Conservation (phyloP, 2,113 vertebrate genomes). For the Brachypteracias leptosomus region DNA sequence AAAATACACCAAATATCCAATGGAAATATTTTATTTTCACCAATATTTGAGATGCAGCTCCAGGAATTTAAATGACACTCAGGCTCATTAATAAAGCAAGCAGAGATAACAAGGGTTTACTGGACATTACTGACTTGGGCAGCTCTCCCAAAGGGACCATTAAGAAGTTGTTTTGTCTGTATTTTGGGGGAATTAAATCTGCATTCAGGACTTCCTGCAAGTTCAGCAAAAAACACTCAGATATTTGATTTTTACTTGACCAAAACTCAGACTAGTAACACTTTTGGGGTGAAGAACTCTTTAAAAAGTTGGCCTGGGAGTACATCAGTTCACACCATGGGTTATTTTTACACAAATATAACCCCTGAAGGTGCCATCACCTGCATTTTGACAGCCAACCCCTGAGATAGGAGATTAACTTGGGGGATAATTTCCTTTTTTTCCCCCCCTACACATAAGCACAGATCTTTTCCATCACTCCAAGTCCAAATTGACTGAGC, state of each 20-base stretch:
- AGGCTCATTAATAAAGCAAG: slow-evolving; percentile 46
- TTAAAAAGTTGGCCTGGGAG: too few relatives aligned
- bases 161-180: not conserved
- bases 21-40: slow-evolving; percentile 8
- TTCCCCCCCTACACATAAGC: not conserved
- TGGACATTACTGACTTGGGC: not conserved
- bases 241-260: not conserved
- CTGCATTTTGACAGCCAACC: not conserved
- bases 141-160: slow-evolving; percentile 1
- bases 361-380: not conserved
- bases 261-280: not conserved
- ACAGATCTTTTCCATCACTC: not conserved
- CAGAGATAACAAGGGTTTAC: slow-evolving; percentile 52
- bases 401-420: not conserved
- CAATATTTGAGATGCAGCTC: slow-evolving; percentile 6
- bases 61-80: slow-evolving; percentile 41
- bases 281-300: not conserved
- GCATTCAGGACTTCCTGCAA: not conserved
- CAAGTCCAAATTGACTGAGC: not conserved
- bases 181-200: not conserved
- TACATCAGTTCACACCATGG: not conserved
- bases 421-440: not conserved
- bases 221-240: not conserved
- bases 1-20: not conserved
- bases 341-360: not conserved